A percentile compares a stretch with the other conserved stretches of the same genome.
Evolutionary conservation across 2,797 vertebrate species (phyloP).

Genomic region (Myotis findleyi): DNA sequence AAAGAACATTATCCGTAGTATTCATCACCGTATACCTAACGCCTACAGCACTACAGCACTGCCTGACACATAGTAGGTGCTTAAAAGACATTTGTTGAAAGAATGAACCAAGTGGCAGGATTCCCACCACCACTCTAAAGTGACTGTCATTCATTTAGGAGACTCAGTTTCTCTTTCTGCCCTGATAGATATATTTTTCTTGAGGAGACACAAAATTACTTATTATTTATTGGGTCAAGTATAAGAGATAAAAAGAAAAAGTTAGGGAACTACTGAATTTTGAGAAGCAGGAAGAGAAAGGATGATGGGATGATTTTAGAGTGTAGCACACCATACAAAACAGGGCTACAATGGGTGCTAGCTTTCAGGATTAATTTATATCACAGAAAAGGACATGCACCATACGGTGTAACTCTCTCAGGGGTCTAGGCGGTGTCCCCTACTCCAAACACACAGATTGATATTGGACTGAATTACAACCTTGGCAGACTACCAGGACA

Average conservation of each 20-base stretch:
- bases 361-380: background rate
- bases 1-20: background rate
- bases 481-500: background rate
- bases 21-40: background rate
- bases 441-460: background rate
- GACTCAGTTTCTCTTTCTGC: background rate
- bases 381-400: background rate
- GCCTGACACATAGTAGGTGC: background rate
- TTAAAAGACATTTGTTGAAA: background rate
- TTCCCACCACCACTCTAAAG: background rate
- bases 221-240: background rate
- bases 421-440: background rate
- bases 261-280: constrained; percentile 2
- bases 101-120: background rate
- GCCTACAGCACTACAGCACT: background rate
- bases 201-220: background rate
- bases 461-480: background rate
- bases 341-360: background rate
- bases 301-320: background rate
- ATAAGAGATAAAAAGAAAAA: background rate
- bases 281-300: background rate
- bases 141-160: background rate
- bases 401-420: background rate
- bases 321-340: background rate
- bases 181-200: background rate